Percentiles rank a stretch among this genome's conserved stretches.
These are phyloP conservation scores for Ips typographus DNA, from an alignment of 1,140 invertebrate genomes.

Conservation along the genomic window DNA sequence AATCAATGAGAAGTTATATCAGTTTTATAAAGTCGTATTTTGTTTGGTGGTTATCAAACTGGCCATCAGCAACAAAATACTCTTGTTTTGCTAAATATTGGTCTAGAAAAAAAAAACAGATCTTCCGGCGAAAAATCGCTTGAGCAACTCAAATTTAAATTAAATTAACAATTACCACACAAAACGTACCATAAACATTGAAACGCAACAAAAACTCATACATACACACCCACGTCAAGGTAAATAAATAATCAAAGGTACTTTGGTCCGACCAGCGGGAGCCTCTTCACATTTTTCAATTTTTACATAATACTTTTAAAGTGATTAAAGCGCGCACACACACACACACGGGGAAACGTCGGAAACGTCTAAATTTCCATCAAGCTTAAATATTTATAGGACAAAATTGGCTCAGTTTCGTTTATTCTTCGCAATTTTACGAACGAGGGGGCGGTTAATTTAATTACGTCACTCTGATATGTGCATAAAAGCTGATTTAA, in stretches of 20 bases:
- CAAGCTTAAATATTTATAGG: too few relatives aligned
- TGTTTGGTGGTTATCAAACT: too few relatives aligned
- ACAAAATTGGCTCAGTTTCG: too few relatives aligned
- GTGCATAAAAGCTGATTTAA: background rate
- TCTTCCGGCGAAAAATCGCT: background rate
- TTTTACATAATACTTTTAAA: constrained; percentile 18
- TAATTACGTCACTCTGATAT: too few relatives aligned
- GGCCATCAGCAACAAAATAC: background rate
- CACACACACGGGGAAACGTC: background rate
- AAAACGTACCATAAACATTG: background rate
- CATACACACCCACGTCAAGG: background rate
- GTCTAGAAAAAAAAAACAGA: background rate
- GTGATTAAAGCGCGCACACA: constrained; percentile 8
- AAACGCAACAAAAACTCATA: background rate
- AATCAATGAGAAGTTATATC: too few relatives aligned
- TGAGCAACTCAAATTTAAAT: background rate
- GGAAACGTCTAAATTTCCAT: background rate
- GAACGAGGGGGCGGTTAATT: too few relatives aligned
- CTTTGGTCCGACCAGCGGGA: constrained; percentile 30
- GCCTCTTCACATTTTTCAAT: constrained; percentile 9
- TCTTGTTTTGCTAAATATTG: background rate
- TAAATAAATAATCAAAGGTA: constrained; percentile 5
- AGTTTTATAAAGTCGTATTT: too few relatives aligned
- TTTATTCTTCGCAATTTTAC: too few relatives aligned
- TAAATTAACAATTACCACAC: background rate